A percentile compares a stretch with the other conserved stretches of the same genome.
Conservation (phyloP, 2,888 invertebrate species). For the Pyrocoelia pectoralis region DNA sequence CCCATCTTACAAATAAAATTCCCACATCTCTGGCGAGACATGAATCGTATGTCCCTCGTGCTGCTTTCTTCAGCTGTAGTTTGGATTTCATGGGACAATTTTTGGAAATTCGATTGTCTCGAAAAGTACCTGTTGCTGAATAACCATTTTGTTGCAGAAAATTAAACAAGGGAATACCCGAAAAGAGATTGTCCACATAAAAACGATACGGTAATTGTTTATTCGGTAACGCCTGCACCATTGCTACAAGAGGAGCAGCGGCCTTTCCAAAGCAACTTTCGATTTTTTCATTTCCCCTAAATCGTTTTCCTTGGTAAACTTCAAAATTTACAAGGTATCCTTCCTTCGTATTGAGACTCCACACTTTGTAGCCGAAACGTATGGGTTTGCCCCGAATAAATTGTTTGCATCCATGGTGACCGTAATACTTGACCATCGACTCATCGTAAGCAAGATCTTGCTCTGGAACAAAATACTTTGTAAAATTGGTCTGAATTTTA, state of each 20-base stretch:
- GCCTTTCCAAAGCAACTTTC: constrained; percentile 6
- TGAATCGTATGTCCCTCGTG: no score
- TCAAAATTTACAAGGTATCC: constrained; percentile 37
- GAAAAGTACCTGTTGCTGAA: neutral
- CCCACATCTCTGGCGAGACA: no score
- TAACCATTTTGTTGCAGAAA: neutral
- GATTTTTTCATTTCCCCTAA: neutral
- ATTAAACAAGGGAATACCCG: neutral
- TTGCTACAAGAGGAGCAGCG: neutral
- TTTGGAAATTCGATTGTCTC: neutral
- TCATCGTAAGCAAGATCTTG: constrained; percentile 42
- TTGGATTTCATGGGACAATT: neutral
- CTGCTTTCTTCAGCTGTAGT: neutral
- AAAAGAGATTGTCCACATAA: neutral
- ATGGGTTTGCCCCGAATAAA: no score
- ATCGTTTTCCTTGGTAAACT: constrained; percentile 27
- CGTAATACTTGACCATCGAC: constrained; percentile 23
- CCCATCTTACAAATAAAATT: no score
- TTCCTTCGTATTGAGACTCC: constrained; percentile 38
- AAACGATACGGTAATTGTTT: neutral
- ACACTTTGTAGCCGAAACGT: constrained; percentile 39
- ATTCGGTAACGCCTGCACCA: neutral
- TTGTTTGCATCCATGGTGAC: no score
- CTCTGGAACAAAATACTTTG: neutral
- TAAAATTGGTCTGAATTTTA: neutral